A percentile compares a stretch with the other conserved stretches of the same genome.
phyloP scores from a whole-genome alignment of 2,113 vertebrate species.

The Tyrannus savana region DNA sequence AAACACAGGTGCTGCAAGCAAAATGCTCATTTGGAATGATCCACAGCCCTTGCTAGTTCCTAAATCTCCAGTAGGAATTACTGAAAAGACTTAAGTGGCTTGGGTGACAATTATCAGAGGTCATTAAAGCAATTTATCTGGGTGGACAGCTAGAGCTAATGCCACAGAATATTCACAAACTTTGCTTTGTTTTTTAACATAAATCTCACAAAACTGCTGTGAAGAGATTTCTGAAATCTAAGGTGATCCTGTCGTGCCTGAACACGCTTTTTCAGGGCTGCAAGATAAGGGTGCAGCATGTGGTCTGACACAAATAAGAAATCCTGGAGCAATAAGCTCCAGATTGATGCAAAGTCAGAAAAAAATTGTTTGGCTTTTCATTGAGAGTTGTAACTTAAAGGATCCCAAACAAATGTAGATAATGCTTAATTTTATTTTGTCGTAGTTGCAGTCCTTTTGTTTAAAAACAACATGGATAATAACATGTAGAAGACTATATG shows the following conservation, averaged over 20 bases:
- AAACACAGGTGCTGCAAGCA: background rate
- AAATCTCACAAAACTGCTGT: background rate
- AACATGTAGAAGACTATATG: background rate
- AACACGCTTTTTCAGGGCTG: background rate
- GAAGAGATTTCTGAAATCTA: background rate
- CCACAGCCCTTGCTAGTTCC: background rate
- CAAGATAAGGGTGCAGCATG: background rate
- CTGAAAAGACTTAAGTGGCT: background rate
- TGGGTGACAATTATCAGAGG: background rate
- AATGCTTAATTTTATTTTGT: background rate
- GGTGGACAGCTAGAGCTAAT: background rate
- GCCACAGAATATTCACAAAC: background rate
- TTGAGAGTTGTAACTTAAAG: background rate
- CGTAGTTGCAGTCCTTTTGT: background rate
- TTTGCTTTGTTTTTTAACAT: background rate
- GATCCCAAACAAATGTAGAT: background rate
- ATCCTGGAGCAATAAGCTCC: background rate
- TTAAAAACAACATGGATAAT: background rate
- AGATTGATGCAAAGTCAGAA: background rate
- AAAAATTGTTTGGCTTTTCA: background rate
- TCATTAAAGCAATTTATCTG: background rate
- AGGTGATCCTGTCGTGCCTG: background rate
- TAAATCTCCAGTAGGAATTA: background rate
- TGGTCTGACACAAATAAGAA: background rate
- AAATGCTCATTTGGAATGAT: background rate